These are phyloP conservation scores for Balanococcus diminutus DNA, from an alignment of 2,888 invertebrate genomes.

Conservation along the genomic window DNA sequence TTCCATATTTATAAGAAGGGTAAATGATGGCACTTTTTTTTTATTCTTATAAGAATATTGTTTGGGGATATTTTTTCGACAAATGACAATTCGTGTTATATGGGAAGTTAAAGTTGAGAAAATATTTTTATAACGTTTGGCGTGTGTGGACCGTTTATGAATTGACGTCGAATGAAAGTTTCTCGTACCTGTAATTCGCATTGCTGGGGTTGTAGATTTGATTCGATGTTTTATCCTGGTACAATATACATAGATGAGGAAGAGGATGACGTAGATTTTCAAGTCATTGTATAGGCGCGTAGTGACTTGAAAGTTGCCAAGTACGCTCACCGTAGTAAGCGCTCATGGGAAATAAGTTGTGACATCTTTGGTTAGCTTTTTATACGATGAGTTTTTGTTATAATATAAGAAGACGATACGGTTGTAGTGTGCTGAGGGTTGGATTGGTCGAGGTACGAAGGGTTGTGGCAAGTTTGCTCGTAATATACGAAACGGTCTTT, in stretches of 20 bases:
- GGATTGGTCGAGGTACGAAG: too few species aligned
- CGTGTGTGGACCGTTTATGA: neutral
- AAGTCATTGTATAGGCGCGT: neutral
- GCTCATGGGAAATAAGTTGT: constrained; percentile 27
- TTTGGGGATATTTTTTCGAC: neutral
- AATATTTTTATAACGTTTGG: constrained; percentile 3
- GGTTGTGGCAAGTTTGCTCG: neutral
- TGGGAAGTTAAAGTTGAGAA: constrained; percentile 9
- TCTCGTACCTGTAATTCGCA: too few species aligned
- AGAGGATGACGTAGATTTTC: neutral
- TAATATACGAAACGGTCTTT: constrained; percentile 2
- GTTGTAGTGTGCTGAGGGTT: neutral
- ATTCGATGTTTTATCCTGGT: neutral
- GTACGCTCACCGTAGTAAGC: neutral
- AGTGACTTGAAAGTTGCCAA: neutral
- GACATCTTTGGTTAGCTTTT: constrained; percentile 19
- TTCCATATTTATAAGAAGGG: neutral
- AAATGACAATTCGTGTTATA: constrained; percentile 20
- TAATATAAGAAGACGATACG: neutral
- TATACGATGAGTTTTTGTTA: neutral
- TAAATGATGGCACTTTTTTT: constrained; percentile 4
- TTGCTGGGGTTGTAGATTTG: neutral
- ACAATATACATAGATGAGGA: neutral
- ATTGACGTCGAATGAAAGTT: neutral
- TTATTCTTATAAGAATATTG: neutral